These are phyloP conservation scores for Cacoxenus indagator DNA, from an alignment of 2,888 invertebrate genomes.

Conservation along the genomic window DNA sequence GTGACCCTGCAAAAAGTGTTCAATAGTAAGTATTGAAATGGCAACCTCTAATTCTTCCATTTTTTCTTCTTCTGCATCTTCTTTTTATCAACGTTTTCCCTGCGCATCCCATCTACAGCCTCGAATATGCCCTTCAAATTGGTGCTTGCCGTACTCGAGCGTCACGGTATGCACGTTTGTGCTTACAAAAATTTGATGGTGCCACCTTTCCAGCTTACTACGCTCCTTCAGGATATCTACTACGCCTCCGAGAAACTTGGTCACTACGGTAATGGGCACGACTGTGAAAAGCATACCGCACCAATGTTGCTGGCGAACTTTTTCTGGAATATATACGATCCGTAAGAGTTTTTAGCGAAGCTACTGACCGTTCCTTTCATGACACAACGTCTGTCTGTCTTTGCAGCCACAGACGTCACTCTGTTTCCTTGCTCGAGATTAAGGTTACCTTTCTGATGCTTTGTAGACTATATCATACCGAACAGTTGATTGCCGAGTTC, in stretches of 20 bases:
- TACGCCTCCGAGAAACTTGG: constrained; percentile 68
- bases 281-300: constrained; percentile 59
- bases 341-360: constrained; percentile 53
- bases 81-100: background rate
- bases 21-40: constrained; percentile 60
- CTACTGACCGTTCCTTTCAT: too few species aligned
- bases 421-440: constrained; percentile 67
- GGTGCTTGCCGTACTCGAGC: constrained; percentile 65
- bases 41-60: background rate
- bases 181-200: constrained; percentile 54
- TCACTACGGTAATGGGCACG: constrained; percentile 54
- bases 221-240: constrained; percentile 68
- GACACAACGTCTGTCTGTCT: background rate
- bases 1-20: constrained; percentile 65
- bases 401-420: constrained; percentile 62
- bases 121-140: constrained; percentile 66
- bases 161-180: constrained; percentile 58
- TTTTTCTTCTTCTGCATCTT: background rate
- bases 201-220: constrained; percentile 65
- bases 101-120: constrained; percentile 50
- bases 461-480: constrained; percentile 63
- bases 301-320: constrained; percentile 65
- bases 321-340: constrained; percentile 70
- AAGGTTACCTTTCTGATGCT: constrained; percentile 67
- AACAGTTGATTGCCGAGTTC: constrained; percentile 62